These are phyloP conservation scores for Abrostola triplasia DNA, from an alignment of 2,888 invertebrate species.

Conservation along the genomic window DNA sequence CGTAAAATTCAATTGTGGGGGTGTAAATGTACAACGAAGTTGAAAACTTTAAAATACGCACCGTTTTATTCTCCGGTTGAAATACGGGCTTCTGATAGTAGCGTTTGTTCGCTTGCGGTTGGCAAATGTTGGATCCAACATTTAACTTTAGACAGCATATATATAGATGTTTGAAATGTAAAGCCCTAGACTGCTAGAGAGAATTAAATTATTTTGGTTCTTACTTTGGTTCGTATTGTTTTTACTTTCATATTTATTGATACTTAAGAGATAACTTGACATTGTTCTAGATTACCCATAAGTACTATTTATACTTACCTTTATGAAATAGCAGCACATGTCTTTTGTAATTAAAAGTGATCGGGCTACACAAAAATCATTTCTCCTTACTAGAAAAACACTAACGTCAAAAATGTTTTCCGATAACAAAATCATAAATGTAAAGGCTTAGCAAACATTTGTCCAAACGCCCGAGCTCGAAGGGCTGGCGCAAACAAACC, in stretches of 20 bases:
- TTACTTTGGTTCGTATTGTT: no score
- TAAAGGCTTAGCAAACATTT: conserved; percentile 50
- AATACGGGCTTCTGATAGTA: conserved; percentile 60
- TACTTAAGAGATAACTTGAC: no score
- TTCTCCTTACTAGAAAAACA: neutral
- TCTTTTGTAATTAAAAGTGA: no score
- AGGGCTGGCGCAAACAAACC: conserved; percentile 53
- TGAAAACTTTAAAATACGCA: conserved; percentile 61
- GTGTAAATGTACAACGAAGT: conserved; percentile 67
- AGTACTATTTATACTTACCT: no score
- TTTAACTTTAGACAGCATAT: conserved; percentile 6
- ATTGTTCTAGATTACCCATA: no score
- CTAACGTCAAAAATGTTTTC: conserved; percentile 34
- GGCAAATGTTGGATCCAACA: conserved; percentile 50
- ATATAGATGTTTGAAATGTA: neutral
- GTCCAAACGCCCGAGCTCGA: conserved; percentile 35
- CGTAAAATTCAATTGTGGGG: conserved; percentile 72
- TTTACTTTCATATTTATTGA: no score
- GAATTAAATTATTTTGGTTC: no score
- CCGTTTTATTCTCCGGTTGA: conserved; percentile 59
- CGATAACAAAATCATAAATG: conserved; percentile 45
- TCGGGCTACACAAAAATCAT: neutral
- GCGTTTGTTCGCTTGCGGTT: conserved; percentile 40
- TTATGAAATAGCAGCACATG: no score
- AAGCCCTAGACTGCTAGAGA: no score